Percentiles rank a stretch among this genome's conserved stretches.
Conservation (phyloP, 1,140 invertebrate species). For the Camponotus pennsylvanicus region DNA sequence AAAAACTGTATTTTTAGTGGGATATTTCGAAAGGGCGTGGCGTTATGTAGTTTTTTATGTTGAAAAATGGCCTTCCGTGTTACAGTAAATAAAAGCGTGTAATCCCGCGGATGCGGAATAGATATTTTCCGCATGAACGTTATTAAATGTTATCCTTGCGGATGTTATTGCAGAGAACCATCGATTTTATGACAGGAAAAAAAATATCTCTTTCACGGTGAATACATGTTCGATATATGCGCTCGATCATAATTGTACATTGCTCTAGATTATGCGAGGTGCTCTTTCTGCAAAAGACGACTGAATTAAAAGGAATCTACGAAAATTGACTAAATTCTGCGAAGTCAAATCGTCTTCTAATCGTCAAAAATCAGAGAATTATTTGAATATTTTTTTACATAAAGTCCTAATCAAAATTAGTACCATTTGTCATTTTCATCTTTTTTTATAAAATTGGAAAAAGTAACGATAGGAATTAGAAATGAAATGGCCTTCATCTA, state of each 20-base stretch:
- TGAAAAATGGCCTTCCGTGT: slow-evolving; percentile 69
- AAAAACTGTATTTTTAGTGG: slow-evolving; percentile 57
- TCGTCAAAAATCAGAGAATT: slow-evolving; percentile 51
- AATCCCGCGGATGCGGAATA: slow-evolving; percentile 53
- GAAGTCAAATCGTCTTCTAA: slow-evolving; percentile 61
- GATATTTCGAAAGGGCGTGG: slow-evolving; percentile 63
- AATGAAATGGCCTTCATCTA: neutral
- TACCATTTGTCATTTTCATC: neutral
- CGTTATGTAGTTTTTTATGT: slow-evolving; percentile 63
- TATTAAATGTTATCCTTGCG: slow-evolving; percentile 72
- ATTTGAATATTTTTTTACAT: slow-evolving; percentile 19
- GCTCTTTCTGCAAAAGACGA: neutral
- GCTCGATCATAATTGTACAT: slow-evolving; percentile 37
- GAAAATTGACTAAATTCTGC: slow-evolving; percentile 50
- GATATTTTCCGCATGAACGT: slow-evolving; percentile 65
- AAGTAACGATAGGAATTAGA: neutral
- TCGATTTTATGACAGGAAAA: slow-evolving; percentile 70
- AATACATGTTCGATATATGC: slow-evolving; percentile 5
- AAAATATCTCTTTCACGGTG: slow-evolving; percentile 65
- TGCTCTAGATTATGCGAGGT: slow-evolving; percentile 36
- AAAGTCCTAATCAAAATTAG: neutral
- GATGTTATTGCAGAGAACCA: slow-evolving; percentile 72
- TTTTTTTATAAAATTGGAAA: neutral
- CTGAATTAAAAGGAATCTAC: slow-evolving; percentile 33
- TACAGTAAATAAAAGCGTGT: slow-evolving; percentile 75